Conservation (phyloP, 1,140 invertebrate species). For the Lepidostoma basale region DNA sequence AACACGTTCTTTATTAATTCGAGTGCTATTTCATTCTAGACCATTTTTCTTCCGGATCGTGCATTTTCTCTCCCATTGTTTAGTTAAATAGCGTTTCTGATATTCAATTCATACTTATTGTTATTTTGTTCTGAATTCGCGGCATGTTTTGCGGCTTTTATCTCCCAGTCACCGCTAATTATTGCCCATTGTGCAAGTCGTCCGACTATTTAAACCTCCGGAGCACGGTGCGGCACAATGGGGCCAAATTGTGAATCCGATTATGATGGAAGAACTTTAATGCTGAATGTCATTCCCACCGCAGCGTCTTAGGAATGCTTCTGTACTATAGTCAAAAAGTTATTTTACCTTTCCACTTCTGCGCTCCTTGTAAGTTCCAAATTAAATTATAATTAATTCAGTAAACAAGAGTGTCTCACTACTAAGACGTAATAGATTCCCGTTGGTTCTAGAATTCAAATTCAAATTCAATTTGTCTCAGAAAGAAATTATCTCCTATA, state of each 20-base stretch:
- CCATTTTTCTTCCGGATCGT: neutral
- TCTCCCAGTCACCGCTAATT: constrained; percentile 16
- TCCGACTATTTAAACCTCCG: constrained; percentile 16
- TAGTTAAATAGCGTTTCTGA: constrained; percentile 7
- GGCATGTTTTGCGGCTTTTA: constrained; percentile 23
- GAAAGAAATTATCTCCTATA: no score
- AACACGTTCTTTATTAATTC: constrained; percentile 1
- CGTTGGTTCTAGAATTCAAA: no score
- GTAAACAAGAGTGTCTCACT: no score
- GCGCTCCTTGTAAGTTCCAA: no score
- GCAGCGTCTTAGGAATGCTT: no score
- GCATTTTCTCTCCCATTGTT: constrained; percentile 6
- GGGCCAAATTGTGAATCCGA: neutral
- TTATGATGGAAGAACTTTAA: neutral
- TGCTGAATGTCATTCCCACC: no score
- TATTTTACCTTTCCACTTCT: no score
- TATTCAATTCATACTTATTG: constrained; percentile 22
- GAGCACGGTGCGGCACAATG: neutral
- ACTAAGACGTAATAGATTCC: no score
- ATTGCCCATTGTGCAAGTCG: neutral
- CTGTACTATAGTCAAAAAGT: no score
- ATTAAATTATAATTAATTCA: no score
- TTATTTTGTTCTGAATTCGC: constrained; percentile 12
- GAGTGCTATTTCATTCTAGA: neutral
- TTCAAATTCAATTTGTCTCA: no score